phyloP scores from a whole-genome alignment of 2,797 vertebrate genomes.

The Distichodus sexfasciatus region DNA sequence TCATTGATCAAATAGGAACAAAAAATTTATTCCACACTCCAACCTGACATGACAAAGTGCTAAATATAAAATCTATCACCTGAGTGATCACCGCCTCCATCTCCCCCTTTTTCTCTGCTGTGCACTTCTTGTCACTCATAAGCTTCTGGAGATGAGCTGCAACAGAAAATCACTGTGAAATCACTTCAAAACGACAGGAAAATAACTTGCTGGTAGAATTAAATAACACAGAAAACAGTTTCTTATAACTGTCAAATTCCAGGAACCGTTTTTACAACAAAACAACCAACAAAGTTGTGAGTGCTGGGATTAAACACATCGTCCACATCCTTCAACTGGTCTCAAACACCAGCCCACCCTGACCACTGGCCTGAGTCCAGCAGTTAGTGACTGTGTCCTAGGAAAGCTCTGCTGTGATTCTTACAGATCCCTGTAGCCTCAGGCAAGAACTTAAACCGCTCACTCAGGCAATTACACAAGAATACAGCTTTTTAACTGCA shows the following conservation, averaged over 20 bases:
- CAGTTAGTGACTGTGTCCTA: not conserved
- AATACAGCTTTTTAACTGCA: no score
- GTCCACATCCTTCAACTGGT: not conserved
- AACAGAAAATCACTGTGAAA: slow-evolving; percentile 12
- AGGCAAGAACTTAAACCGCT: not conserved
- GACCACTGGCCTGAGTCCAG: not conserved
- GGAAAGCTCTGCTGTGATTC: slow-evolving; percentile 55
- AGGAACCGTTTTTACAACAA: no score
- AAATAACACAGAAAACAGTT: not conserved
- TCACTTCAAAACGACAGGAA: not conserved
- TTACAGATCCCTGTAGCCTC: slow-evolving; percentile 41
- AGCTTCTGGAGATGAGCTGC: slow-evolving; percentile 94
- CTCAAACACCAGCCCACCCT: not conserved
- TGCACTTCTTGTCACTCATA: slow-evolving; percentile 97
- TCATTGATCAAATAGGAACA: no score
- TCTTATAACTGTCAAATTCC: no score
- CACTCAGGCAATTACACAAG: no score
- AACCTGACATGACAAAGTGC: not conserved
- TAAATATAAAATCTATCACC: no score
- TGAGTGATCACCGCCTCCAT: slow-evolving; percentile 93
- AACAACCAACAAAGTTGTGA: no score
- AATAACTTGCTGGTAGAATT: no score
- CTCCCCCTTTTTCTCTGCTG: slow-evolving; percentile 87
- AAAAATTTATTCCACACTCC: not conserved
- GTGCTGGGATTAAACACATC: not conserved